These are phyloP conservation scores for Drosophila bocqueti DNA, from an alignment of 1,140 invertebrate genomes.

Conservation along the genomic window DNA sequence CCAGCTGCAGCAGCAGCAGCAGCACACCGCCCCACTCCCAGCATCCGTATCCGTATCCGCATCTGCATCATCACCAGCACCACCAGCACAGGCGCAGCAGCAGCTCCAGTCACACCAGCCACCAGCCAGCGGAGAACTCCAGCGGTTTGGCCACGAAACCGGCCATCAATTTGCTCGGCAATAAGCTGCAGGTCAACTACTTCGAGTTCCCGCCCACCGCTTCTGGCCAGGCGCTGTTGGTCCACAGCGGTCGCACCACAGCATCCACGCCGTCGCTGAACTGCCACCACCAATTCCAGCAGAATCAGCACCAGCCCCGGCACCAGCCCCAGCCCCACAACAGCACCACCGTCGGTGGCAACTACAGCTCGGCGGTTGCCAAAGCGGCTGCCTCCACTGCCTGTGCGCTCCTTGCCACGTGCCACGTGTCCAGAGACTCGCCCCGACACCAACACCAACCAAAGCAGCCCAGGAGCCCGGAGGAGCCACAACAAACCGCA, in stretches of 20 bases:
- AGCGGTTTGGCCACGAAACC: constrained; percentile 68
- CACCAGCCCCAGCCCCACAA: constrained; percentile 12
- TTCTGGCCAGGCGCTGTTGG: constrained; percentile 44
- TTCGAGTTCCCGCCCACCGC: constrained; percentile 75
- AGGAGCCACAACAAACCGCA: constrained; percentile 46
- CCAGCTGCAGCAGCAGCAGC: constrained; percentile 53
- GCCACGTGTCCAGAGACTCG: constrained; percentile 64
- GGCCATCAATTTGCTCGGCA: constrained; percentile 73
- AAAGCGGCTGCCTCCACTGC: constrained; percentile 70
- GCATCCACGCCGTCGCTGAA: constrained; percentile 74
- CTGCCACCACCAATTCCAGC: constrained; percentile 29
- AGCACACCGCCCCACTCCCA: constrained; percentile 56
- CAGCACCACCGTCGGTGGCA: constrained; percentile 22
- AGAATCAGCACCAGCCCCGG: constrained; percentile 9
- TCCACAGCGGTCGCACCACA: constrained; percentile 49
- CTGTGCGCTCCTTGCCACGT: constrained; percentile 72
- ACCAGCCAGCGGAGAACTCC: constrained; percentile 37
- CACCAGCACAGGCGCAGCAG: constrained; percentile 48
- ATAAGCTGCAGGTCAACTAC: constrained; percentile 79
- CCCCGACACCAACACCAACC: constrained; percentile 37
- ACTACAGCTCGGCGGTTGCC: constrained; percentile 66
- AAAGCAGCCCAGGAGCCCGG: constrained; percentile 18
- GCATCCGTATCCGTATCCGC: constrained; percentile 39
- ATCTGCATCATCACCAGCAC: constrained; percentile 35
- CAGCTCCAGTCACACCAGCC: constrained; percentile 51